Evolutionary conservation across 2,888 invertebrate species (phyloP).

Genomic region (Netelia fuscicornis): DNA sequence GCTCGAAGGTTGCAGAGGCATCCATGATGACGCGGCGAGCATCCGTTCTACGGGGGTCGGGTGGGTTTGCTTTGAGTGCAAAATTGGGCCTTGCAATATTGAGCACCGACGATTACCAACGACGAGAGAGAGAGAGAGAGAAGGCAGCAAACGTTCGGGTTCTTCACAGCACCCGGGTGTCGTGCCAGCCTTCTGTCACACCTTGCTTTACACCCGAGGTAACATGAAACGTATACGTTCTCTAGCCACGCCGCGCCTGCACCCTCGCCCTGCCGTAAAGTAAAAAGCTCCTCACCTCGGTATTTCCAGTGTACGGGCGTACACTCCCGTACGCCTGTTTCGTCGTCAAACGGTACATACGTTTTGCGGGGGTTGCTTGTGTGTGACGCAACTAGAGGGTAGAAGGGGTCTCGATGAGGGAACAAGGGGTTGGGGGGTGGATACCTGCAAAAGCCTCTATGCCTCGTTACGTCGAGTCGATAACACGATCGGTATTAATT

Average conservation of each 20-base stretch:
- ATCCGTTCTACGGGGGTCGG: background rate
- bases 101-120: conserved; percentile 65
- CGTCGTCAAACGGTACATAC: background rate
- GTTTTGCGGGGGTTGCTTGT: background rate
- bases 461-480: background rate
- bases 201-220: no score
- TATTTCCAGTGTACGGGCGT: no score
- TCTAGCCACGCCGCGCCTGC: no score
- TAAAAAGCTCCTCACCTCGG: no score
- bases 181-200: background rate
- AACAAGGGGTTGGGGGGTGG: background rate
- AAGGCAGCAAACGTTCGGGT: no score
- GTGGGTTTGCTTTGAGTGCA: conserved; percentile 55
- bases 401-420: no score
- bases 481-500: conserved; percentile 29
- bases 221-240: no score
- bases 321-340: background rate
- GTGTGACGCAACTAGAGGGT: background rate
- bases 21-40: conserved; percentile 53
- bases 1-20: conserved; percentile 30
- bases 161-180: no score
- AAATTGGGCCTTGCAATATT: conserved; percentile 72
- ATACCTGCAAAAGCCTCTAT: background rate
- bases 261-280: no score
- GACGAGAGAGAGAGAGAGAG: background rate